Evolutionary conservation across 2,797 vertebrate genomes (phyloP).

Genomic region (Phoeniculus purpureus): DNA sequence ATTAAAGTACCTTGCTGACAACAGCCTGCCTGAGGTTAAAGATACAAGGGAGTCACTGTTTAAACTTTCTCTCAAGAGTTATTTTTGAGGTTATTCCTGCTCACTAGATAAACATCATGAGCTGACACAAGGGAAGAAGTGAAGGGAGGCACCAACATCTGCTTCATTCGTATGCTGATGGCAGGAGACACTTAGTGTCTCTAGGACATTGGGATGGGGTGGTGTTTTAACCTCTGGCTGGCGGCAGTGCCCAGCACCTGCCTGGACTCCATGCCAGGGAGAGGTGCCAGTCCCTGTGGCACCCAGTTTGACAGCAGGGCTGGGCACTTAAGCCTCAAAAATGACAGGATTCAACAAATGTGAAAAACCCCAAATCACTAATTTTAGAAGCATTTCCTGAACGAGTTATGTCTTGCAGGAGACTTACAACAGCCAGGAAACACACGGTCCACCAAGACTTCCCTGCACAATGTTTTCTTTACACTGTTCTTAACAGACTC

Average conservation of each 20-base stretch:
- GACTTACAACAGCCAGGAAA: background rate
- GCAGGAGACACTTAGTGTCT: fast-evolving
- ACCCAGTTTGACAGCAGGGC: background rate
- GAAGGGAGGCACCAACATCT: fast-evolving
- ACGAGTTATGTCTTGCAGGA: background rate
- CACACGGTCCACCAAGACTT: background rate
- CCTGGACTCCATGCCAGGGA: background rate
- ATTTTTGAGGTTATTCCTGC: background rate
- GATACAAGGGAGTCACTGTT: background rate
- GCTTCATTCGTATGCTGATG: fast-evolving
- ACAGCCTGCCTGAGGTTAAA: conserved; percentile 30
- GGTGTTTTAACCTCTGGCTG: fast-evolving
- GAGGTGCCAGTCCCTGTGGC: background rate
- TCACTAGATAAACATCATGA: background rate
- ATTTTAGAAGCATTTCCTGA: background rate
- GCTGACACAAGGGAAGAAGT: background rate
- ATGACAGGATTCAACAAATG: fast-evolving
- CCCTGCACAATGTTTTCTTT: background rate
- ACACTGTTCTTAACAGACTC: fast-evolving
- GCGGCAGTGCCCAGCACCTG: fast-evolving
- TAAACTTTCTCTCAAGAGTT: background rate
- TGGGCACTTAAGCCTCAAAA: fast-evolving
- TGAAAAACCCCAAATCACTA: background rate
- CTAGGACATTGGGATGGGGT: background rate
- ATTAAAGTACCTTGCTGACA: conserved; percentile 2